Conservation (phyloP, 2,113 vertebrate genomes). For the Ardeotis arabs region DNA sequence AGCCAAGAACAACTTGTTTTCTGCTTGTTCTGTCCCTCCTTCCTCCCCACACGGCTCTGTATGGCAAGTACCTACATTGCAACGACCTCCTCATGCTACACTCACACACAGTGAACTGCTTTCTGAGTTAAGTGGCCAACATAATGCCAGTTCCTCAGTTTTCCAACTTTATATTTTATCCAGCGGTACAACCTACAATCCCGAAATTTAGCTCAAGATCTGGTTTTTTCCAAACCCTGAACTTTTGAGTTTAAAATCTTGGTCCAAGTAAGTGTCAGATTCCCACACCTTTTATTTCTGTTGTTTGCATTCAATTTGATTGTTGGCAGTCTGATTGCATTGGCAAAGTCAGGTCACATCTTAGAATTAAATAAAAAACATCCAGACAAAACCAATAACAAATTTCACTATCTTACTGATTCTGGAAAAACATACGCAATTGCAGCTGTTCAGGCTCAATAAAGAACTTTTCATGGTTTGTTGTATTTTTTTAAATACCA, state of each 20-base stretch:
- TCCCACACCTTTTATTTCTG: background rate
- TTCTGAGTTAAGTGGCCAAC: background rate
- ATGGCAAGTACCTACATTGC: background rate
- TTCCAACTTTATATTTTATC: background rate
- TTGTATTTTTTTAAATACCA: background rate
- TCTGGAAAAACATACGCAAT: background rate
- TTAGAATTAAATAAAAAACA: background rate
- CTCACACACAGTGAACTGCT: background rate
- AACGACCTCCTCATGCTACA: background rate
- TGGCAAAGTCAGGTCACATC: background rate
- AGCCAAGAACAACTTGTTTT: background rate
- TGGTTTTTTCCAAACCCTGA: background rate
- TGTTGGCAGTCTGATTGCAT: background rate
- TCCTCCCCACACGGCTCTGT: background rate
- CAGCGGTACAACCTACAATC: background rate
- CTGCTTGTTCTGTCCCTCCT: background rate
- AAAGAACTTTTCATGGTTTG: background rate
- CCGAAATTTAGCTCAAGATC: background rate
- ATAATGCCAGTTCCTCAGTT: background rate
- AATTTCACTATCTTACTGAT: background rate
- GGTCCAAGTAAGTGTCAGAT: background rate
- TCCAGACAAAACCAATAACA: background rate
- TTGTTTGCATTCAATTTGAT: background rate
- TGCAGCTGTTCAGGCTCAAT: background rate
- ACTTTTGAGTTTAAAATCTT: background rate